These are phyloP conservation scores for Pandion haliaetus DNA, from an alignment of 2,113 vertebrate species.

Conservation along the genomic window DNA sequence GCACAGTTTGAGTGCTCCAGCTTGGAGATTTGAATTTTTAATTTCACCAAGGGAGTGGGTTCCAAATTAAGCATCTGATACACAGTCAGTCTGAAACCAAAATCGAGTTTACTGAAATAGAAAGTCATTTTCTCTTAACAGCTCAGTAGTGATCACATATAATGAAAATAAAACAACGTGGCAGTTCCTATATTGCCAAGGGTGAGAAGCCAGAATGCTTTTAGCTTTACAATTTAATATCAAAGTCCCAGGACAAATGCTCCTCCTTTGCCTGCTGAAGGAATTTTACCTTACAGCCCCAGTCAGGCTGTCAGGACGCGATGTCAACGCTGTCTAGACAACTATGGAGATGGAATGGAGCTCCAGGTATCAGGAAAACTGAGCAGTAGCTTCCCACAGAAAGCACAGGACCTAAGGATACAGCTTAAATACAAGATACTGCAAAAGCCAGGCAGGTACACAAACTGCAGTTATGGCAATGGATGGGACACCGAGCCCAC, in stretches of 20 bases:
- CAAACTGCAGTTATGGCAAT: background rate
- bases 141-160: conserved; percentile 41
- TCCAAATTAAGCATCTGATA: conserved; percentile 68
- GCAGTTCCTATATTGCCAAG: conserved; percentile 13
- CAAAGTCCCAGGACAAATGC: background rate
- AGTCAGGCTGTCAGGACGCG: background rate
- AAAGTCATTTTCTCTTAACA: conserved; percentile 66
- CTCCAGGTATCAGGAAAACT: background rate
- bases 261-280: background rate
- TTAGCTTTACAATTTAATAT: conserved; percentile 1
- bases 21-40: conserved; percentile 63
- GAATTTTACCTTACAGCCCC: background rate
- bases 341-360: background rate
- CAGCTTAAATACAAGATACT: background rate
- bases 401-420: background rate
- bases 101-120: conserved; percentile 65
- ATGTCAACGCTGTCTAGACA: background rate
- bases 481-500: rapidly evolving
- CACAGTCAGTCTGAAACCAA: conserved; percentile 56
- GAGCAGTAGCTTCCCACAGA: background rate
- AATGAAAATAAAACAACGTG: conserved; percentile 51
- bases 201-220: background rate
- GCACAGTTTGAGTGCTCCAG: conserved; percentile 61
- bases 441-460: background rate
- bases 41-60: conserved; percentile 56